Evolutionary conservation across 2,113 vertebrate species (phyloP).

Genomic region (Plestiodon gilberti): DNA sequence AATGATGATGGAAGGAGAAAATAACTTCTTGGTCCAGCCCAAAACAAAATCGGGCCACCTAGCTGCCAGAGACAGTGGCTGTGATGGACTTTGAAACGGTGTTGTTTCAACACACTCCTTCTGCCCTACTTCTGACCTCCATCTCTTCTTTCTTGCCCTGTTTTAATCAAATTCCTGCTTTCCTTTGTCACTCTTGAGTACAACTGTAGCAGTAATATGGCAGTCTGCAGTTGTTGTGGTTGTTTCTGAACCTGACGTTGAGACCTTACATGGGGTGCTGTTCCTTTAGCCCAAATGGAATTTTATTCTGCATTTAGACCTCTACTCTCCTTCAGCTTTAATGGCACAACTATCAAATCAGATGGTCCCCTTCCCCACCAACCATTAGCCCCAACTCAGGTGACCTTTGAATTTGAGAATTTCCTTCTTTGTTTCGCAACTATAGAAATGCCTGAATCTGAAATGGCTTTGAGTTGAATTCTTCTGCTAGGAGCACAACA

Average conservation of each 20-base stretch:
- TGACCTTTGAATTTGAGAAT: neutral
- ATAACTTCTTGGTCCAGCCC: neutral
- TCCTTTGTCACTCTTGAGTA: neutral
- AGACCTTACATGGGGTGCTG: neutral
- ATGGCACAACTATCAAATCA: too few species aligned
- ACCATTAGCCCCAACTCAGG: neutral
- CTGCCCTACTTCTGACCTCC: neutral
- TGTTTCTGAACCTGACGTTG: neutral
- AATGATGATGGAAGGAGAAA: neutral
- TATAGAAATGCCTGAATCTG: neutral
- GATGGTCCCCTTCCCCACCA: neutral
- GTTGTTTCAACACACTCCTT: neutral
- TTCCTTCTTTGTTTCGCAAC: neutral
- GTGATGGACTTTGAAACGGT: neutral
- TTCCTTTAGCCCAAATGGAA: neutral
- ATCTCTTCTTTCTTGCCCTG: neutral
- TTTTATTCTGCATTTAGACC: too few species aligned
- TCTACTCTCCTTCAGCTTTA: too few species aligned
- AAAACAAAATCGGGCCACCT: neutral
- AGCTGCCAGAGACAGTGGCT: neutral
- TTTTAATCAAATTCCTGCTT: neutral
- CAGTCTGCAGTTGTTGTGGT: neutral
- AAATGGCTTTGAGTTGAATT: neutral
- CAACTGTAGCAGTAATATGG: neutral
- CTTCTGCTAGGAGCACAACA: neutral